Evolutionary conservation across 2,113 vertebrate species (phyloP).

Genomic region (Colinus virginianus): DNA sequence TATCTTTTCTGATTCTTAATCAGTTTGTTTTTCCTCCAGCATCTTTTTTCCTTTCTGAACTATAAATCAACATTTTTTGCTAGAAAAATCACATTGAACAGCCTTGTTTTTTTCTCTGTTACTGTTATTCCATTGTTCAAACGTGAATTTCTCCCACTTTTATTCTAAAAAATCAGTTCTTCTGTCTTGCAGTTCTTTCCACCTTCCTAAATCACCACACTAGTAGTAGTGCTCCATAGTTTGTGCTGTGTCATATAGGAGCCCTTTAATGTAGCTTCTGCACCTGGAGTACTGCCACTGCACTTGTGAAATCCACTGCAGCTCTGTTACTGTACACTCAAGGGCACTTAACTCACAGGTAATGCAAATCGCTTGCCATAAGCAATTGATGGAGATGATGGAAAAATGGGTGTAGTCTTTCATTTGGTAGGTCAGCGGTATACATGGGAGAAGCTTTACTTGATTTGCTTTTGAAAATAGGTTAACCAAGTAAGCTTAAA

Average conservation of each 20-base stretch:
- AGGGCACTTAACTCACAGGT: slow-evolving; percentile 48
- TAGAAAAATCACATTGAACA: neutral
- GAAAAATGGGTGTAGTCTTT: slow-evolving; percentile 66
- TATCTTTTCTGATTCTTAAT: neutral
- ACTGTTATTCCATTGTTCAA: neutral
- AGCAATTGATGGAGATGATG: slow-evolving; percentile 55
- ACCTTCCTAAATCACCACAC: neutral
- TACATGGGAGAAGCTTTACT: slow-evolving; percentile 9
- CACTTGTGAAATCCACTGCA: slow-evolving; percentile 20
- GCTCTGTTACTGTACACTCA: slow-evolving; percentile 56
- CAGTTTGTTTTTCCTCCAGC: neutral
- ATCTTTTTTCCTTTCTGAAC: neutral
- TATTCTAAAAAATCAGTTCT: neutral
- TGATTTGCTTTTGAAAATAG: slow-evolving; percentile 57
- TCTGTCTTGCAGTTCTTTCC: neutral
- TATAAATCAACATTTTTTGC: neutral
- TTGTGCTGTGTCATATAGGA: slow-evolving; percentile 31
- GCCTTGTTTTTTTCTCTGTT: neutral
- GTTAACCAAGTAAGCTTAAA: neutral
- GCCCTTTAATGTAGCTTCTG: neutral
- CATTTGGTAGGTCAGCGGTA: slow-evolving; percentile 36
- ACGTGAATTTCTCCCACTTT: neutral
- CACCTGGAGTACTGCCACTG: slow-evolving; percentile 31
- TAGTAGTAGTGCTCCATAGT: neutral
- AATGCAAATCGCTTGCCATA: slow-evolving; percentile 66